Evolutionary conservation across 2,888 invertebrate species (phyloP).

Genomic region (Bembecia ichneumoniformis): DNA sequence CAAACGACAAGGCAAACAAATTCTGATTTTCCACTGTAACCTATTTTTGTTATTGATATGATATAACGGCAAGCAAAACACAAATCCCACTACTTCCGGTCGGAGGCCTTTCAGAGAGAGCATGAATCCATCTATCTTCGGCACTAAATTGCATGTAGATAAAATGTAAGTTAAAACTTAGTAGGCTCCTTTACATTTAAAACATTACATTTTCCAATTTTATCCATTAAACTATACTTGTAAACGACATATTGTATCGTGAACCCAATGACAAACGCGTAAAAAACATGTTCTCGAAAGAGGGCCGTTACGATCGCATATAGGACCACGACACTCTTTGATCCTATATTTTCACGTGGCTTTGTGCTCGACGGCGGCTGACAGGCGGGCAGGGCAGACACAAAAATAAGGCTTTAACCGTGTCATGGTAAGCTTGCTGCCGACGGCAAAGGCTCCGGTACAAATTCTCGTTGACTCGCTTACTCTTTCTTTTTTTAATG

Average conservation of each 20-base stretch:
- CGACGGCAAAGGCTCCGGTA: constrained; percentile 68
- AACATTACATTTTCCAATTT: too few species aligned
- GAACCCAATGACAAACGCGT: neutral
- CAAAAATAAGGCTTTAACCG: constrained; percentile 71
- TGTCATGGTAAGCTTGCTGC: constrained; percentile 69
- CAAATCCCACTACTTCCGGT: too few species aligned
- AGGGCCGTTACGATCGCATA: constrained; percentile 12
- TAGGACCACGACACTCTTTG: constrained; percentile 55
- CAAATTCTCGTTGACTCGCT: constrained; percentile 65
- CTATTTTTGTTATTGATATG: too few species aligned
- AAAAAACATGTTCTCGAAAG: neutral
- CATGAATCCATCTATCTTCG: too few species aligned
- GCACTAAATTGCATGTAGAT: too few species aligned
- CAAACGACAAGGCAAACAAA: too few species aligned
- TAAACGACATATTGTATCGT: neutral
- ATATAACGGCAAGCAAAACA: too few species aligned
- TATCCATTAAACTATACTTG: too few species aligned
- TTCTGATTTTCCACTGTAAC: too few species aligned
- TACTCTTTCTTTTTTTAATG: constrained; percentile 32
- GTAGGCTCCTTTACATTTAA: too few species aligned
- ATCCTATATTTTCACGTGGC: constrained; percentile 69
- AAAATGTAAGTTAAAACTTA: too few species aligned
- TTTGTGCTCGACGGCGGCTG: constrained; percentile 64
- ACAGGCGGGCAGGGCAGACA: constrained; percentile 67
- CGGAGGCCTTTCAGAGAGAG: too few species aligned